These are phyloP conservation scores for Blastobasis adustella DNA, from an alignment of 2,888 invertebrate species.

Conservation along the genomic window DNA sequence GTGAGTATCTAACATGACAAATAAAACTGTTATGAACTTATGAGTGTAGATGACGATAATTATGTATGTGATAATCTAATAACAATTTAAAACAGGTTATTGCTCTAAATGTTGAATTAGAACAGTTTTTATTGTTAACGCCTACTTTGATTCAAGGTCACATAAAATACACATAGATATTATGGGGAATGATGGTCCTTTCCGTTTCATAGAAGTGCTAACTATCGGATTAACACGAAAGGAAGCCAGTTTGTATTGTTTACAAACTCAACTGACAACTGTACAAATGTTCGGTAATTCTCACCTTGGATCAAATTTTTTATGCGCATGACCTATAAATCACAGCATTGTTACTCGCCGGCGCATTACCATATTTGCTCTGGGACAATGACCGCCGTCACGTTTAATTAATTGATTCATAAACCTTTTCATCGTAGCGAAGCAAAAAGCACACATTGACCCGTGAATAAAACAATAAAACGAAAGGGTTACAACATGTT, in stretches of 20 bases:
- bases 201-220: too few species aligned
- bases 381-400: constrained; percentile 68
- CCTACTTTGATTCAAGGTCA: too few species aligned
- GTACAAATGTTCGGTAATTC: constrained; percentile 44
- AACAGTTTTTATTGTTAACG: too few species aligned
- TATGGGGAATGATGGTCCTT: too few species aligned
- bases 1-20: too few species aligned
- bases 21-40: too few species aligned
- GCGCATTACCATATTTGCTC: constrained; percentile 69
- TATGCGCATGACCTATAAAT: constrained; percentile 52
- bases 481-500: constrained; percentile 68
- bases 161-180: too few species aligned
- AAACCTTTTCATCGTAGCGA: constrained; percentile 58
- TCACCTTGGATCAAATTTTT: constrained; percentile 55
- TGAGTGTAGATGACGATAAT: too few species aligned
- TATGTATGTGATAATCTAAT: too few species aligned
- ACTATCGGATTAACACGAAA: too few species aligned
- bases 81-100: too few species aligned
- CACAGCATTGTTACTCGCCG: constrained; percentile 58
- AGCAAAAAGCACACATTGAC: constrained; percentile 66
- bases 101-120: too few species aligned
- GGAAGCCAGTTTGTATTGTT: constrained; percentile 23
- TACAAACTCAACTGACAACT: constrained; percentile 26
- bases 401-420: constrained; percentile 74
- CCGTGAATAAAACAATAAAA: constrained; percentile 68